Conservation (phyloP, 2,888 invertebrate species). For the Dryomyza anilis region DNA sequence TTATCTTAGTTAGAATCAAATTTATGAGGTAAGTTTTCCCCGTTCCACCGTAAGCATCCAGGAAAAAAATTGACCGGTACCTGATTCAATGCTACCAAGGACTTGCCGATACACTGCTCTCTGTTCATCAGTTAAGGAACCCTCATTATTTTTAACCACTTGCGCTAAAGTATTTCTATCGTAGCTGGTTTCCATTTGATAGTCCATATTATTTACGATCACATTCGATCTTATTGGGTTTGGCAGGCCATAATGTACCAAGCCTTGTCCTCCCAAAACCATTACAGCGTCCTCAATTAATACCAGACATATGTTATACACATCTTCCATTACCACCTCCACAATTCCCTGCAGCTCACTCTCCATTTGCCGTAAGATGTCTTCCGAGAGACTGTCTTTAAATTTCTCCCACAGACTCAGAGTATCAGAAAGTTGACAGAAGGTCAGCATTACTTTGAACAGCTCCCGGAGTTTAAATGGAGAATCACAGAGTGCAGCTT, state of each 20-base stretch:
- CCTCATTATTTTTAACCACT: not conserved
- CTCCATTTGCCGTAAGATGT: not conserved
- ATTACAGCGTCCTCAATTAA: slow-evolving; percentile 11
- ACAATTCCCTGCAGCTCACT: too few relatives aligned
- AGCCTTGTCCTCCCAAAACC: not conserved
- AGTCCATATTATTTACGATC: not conserved
- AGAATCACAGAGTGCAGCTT: slow-evolving; percentile 24
- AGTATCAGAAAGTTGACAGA: slow-evolving; percentile 28
- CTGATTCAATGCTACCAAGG: not conserved
- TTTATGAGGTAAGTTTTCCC: too few relatives aligned
- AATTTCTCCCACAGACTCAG: slow-evolving; percentile 20
- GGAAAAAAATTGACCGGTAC: too few relatives aligned
- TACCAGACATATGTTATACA: slow-evolving; percentile 7
- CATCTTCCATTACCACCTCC: not conserved
- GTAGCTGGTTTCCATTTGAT: not conserved
- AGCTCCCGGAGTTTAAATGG: slow-evolving; percentile 20
- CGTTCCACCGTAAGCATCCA: too few relatives aligned
- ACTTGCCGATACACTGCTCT: not conserved
- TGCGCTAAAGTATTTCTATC: too few relatives aligned
- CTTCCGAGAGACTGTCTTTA: slow-evolving; percentile 20
- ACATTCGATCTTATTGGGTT: not conserved
- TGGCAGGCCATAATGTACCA: slow-evolving; percentile 3
- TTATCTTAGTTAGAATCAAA: too few relatives aligned
- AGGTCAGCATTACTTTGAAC: slow-evolving; percentile 20
- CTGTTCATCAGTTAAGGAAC: not conserved